Conservation (phyloP, 2,888 invertebrate genomes). For the Sinelater perroti region DNA sequence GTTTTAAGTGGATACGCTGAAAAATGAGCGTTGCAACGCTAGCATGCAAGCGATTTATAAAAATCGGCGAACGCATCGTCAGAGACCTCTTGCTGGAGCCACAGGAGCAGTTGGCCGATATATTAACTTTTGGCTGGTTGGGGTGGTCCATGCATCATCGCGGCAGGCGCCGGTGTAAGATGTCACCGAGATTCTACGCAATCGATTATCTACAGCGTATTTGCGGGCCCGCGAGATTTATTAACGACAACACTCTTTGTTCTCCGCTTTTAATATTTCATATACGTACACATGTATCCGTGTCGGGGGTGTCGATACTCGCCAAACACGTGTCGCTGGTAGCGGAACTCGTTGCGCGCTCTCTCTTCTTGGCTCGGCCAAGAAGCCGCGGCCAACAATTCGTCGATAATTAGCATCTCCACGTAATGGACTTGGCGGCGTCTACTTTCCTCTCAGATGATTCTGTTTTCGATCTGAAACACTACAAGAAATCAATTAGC, state of each 20-base stretch:
- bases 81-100: conserved; percentile 3
- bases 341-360: not conserved
- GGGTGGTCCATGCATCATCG: conserved; percentile 51
- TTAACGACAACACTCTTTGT: conserved; percentile 19
- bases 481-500: not conserved
- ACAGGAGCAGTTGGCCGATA: conserved; percentile 27
- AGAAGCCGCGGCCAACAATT: not conserved
- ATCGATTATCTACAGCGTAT: conserved; percentile 43
- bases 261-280: conserved; percentile 19
- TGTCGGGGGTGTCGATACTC: conserved; percentile 6
- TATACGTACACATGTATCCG: conserved; percentile 18
- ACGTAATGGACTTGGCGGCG: not conserved
- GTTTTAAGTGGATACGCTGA: not conserved
- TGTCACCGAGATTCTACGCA: conserved; percentile 47
- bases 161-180: conserved; percentile 49
- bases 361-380: no score
- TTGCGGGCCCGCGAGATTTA: conserved; percentile 33
- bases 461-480: conserved; percentile 1
- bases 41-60: no score
- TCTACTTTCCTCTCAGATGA: not conserved
- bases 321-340: conserved; percentile 8
- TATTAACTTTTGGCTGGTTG: conserved; percentile 40
- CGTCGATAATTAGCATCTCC: not conserved
- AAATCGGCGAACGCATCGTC: no score
- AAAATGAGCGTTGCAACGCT: no score